A percentile compares a stretch with the other conserved stretches of the same genome.
These are phyloP conservation scores for Merluccius polli DNA, from an alignment of 2,797 vertebrate species.

Conservation along the genomic window DNA sequence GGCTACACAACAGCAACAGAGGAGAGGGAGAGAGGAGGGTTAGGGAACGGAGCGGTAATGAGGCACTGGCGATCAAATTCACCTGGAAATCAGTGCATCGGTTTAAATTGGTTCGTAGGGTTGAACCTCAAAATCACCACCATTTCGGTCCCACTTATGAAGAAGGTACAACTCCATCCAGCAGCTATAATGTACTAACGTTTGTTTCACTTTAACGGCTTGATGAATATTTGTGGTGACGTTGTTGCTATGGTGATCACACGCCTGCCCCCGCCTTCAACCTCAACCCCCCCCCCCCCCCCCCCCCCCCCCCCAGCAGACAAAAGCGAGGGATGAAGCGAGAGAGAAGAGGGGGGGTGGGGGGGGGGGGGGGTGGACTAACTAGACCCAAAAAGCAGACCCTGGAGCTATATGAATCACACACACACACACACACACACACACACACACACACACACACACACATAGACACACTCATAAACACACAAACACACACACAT, in stretches of 20 bases:
- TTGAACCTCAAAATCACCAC: constrained; percentile 1
- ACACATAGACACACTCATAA: background rate
- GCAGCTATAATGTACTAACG: constrained; percentile 64
- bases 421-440: constrained; percentile 20
- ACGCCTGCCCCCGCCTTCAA: constrained; percentile 44
- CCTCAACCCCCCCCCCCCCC: constrained; percentile 52
- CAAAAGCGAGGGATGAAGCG: constrained; percentile 65
- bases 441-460: constrained; percentile 31
- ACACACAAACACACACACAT: background rate
- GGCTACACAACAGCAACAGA: constrained; percentile 77
- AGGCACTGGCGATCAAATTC: background rate
- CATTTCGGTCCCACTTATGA: constrained; percentile 15
- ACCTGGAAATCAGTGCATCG: background rate
- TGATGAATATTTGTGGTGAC: constrained; percentile 78
- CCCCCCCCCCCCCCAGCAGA: constrained; percentile 50
- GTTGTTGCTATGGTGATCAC: constrained; percentile 75
- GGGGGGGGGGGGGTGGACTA: constrained; percentile 49
- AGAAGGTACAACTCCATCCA: background rate
- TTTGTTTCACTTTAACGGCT: constrained; percentile 73
- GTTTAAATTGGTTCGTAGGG: background rate
- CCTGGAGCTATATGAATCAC: constrained; percentile 71
- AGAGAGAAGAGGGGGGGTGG: constrained; percentile 23
- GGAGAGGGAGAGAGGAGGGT: constrained; percentile 8
- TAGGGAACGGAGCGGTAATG: background rate
- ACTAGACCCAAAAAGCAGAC: constrained; percentile 68